phyloP scores from a whole-genome alignment of 2,797 vertebrate species.

The Platyrinchus mystaceus region DNA sequence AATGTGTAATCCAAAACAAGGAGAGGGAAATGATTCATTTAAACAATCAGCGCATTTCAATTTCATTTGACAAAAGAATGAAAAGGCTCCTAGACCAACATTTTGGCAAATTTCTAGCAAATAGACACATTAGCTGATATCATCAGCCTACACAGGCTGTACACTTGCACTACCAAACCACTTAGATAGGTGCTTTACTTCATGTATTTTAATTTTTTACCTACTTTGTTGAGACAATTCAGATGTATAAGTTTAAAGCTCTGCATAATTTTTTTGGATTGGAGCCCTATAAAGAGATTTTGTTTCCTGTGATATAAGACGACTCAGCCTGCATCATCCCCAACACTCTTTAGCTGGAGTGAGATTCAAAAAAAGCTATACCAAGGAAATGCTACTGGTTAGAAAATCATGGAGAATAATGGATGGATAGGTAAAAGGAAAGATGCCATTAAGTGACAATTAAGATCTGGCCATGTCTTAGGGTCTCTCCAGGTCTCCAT shows the following conservation, averaged over 20 bases:
- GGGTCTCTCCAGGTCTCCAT: not conserved
- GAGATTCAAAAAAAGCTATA: not conserved
- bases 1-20: conserved; percentile 18
- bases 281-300: not conserved
- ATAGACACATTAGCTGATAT: not conserved
- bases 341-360: not conserved
- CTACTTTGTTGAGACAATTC: not conserved
- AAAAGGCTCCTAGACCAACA: not conserved
- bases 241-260: not conserved
- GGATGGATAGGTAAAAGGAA: not conserved
- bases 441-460: not conserved
- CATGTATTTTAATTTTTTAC: not conserved
- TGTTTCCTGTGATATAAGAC: not conserved
- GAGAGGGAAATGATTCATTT: conserved; percentile 55
- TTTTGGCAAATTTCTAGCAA: conserved; percentile 16
- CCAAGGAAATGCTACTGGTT: not conserved
- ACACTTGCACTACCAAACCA: not conserved
- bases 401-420: not conserved
- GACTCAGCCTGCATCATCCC: not conserved
- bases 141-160: not conserved
- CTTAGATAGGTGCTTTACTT: not conserved
- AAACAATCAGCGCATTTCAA: conserved; percentile 43
- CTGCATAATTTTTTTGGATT: not conserved
- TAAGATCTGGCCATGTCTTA: not conserved
- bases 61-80: conserved; percentile 38